These are phyloP conservation scores for Dryococelus australis DNA, from an alignment of 2,888 invertebrate genomes.

Conservation along the genomic window DNA sequence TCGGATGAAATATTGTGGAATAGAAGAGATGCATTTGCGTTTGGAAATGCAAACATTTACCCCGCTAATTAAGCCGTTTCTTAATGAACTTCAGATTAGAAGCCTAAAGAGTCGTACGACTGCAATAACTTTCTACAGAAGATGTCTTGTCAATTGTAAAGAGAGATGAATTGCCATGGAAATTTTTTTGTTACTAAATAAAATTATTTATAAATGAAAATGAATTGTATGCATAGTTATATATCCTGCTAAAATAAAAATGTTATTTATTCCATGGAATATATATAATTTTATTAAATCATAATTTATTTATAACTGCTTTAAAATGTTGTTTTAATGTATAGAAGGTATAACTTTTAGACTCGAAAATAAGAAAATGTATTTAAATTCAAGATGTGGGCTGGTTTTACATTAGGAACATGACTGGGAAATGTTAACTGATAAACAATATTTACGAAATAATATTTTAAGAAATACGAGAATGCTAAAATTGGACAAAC, in stretches of 20 bases:
- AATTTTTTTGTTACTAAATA: background rate
- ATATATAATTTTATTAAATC: background rate
- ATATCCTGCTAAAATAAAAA: too few relatives aligned
- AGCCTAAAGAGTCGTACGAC: background rate
- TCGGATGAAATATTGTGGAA: slow-evolving; percentile 12
- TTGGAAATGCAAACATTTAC: slow-evolving; percentile 30
- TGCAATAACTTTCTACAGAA: slow-evolving; percentile 5
- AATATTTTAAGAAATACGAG: too few relatives aligned
- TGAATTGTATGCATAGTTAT: too few relatives aligned
- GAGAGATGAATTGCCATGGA: background rate
- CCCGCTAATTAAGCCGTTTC: slow-evolving; percentile 28
- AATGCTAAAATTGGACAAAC: too few relatives aligned
- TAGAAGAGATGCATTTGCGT: slow-evolving; percentile 27
- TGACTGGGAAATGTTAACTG: too few relatives aligned
- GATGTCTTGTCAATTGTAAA: background rate
- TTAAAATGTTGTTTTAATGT: too few relatives aligned
- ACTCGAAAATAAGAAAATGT: background rate
- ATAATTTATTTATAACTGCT: too few relatives aligned
- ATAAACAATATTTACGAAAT: too few relatives aligned
- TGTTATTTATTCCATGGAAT: background rate
- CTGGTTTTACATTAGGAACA: too few relatives aligned
- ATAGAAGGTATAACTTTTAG: too few relatives aligned
- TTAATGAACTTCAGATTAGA: slow-evolving; percentile 25
- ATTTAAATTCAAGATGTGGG: background rate
- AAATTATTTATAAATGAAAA: background rate